phyloP scores from a whole-genome alignment of 2,888 invertebrate genomes.

The Eulithis testata region DNA sequence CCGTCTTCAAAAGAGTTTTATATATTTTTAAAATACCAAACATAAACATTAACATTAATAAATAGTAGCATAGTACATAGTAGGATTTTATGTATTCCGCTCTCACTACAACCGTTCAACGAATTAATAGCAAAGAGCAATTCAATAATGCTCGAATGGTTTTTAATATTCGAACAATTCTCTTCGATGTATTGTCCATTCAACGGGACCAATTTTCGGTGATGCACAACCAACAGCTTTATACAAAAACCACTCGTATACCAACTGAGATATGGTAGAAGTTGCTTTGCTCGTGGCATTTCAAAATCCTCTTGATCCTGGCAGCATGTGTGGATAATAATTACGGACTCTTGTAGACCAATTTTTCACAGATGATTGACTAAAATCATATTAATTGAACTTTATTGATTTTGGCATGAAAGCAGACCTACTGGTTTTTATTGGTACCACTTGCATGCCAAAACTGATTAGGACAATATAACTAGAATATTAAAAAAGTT shows the following conservation, averaged over 20 bases:
- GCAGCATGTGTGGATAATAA: constrained; percentile 55
- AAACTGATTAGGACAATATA: not conserved
- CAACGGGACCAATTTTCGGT: constrained; percentile 61
- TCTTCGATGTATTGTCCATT: constrained; percentile 69
- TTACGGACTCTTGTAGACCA: constrained; percentile 47
- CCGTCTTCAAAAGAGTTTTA: no score
- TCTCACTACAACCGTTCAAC: constrained; percentile 45
- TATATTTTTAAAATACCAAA: no score
- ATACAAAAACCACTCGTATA: constrained; percentile 39
- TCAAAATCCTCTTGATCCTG: constrained; percentile 41
- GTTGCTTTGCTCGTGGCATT: constrained; percentile 33
- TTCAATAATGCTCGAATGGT: constrained; percentile 78
- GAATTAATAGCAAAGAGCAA: constrained; percentile 75
- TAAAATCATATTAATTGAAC: constrained; percentile 46
- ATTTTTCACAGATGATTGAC: constrained; percentile 57
- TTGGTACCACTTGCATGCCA: no score
- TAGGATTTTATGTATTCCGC: constrained; percentile 43
- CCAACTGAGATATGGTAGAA: constrained; percentile 39
- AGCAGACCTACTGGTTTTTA: not conserved
- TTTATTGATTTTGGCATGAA: constrained; percentile 31
- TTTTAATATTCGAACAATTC: constrained; percentile 80
- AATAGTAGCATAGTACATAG: no score
- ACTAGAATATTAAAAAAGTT: no score
- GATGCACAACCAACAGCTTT: constrained; percentile 15
- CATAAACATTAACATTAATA: no score